Percentiles rank a stretch among this genome's conserved stretches.
phyloP scores from a whole-genome alignment of 2,113 vertebrate species.

The Kobus ellipsiprymnus region DNA sequence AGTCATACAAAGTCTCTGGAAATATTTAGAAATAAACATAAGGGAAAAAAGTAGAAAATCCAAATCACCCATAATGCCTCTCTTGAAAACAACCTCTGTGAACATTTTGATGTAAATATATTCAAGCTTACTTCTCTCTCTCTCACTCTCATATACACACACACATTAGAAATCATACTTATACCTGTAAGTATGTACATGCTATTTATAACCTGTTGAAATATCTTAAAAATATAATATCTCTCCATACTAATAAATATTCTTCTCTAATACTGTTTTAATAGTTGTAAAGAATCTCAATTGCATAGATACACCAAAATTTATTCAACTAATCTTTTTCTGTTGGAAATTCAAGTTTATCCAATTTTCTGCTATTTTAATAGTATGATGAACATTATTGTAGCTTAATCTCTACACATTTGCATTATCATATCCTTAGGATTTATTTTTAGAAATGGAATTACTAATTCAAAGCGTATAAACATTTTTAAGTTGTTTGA shows the following conservation, averaged over 20 bases:
- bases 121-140: background rate
- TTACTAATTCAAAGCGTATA: constrained; percentile 66
- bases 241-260: constrained; percentile 41
- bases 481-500: constrained; percentile 66
- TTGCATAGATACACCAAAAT: constrained; percentile 51
- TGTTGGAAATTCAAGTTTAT: constrained; percentile 62
- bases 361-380: constrained; percentile 67
- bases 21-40: constrained; percentile 9
- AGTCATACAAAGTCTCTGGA: background rate
- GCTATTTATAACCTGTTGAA: constrained; percentile 42
- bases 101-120: background rate
- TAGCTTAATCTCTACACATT: constrained; percentile 60
- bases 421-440: constrained; percentile 73
- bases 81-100: background rate
- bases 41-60: background rate
- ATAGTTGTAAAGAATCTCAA: constrained; percentile 46
- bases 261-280: constrained; percentile 35
- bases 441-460: constrained; percentile 70
- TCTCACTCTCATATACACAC: background rate
- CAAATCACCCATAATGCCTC: background rate
- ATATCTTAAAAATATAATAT: constrained; percentile 42
- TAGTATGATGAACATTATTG: constrained; percentile 60
- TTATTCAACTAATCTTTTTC: constrained; percentile 60
- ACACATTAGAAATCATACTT: background rate
- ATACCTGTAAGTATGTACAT: background rate